Evolutionary conservation across 2,888 invertebrate species (phyloP).

Genomic region (Diplolepis rosae): DNA sequence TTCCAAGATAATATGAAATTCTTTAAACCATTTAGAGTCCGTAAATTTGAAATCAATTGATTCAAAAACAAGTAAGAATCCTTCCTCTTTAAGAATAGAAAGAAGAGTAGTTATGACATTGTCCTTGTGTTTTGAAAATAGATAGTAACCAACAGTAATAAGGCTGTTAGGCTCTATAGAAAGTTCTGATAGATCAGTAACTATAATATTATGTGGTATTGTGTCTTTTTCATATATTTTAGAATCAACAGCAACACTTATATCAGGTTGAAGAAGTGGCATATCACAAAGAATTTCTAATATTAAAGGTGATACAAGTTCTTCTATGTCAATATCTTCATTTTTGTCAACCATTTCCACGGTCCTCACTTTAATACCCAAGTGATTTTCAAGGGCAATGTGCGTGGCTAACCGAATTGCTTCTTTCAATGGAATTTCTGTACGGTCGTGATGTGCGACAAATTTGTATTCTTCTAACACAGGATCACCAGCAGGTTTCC

Average conservation of each 20-base stretch:
- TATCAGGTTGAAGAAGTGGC: constrained; percentile 82
- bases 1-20: constrained; percentile 58
- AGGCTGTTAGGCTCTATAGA: constrained; percentile 75
- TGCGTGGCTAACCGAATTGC: constrained; percentile 72
- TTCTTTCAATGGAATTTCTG: constrained; percentile 55
- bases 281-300: constrained; percentile 79
- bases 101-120: constrained; percentile 38
- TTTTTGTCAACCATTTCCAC: constrained; percentile 63
- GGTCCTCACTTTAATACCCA: constrained; percentile 63
- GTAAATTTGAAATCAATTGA: constrained; percentile 27
- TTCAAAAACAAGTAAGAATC: constrained; percentile 63
- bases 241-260: constrained; percentile 74
- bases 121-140: constrained; percentile 69
- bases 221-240: constrained; percentile 72
- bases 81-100: constrained; percentile 47
- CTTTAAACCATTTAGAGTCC: constrained; percentile 26
- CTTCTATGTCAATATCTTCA: constrained; percentile 56
- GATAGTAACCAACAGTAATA: constrained; percentile 75
- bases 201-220: constrained; percentile 75
- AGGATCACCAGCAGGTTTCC: constrained; percentile 74
- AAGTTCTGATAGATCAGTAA: constrained; percentile 77
- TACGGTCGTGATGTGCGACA: constrained; percentile 73
- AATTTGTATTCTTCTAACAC: constrained; percentile 76
- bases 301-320: constrained; percentile 76
- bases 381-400: constrained; percentile 75